These are phyloP conservation scores for Junco hyemalis DNA, from an alignment of 2,113 vertebrate genomes.

Conservation along the genomic window DNA sequence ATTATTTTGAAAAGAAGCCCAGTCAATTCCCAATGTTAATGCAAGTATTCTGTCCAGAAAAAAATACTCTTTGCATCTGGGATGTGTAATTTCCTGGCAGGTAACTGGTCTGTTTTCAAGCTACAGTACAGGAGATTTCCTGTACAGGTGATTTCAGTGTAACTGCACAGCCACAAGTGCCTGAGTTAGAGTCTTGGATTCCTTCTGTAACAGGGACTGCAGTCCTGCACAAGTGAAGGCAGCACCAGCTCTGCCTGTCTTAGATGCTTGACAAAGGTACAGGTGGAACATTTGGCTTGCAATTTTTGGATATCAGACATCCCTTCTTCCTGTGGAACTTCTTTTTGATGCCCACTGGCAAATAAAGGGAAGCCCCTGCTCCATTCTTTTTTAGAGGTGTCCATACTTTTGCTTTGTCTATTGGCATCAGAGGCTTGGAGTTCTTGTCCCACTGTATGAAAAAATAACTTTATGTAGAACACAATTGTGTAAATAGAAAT, in stretches of 20 bases:
- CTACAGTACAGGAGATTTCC: background rate
- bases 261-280: background rate
- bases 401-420: background rate
- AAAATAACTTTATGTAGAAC: background rate
- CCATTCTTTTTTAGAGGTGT: background rate
- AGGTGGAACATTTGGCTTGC: background rate
- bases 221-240: background rate
- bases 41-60: background rate
- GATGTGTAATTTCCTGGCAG: background rate
- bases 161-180: background rate
- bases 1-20: background rate
- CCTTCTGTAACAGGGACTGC: background rate
- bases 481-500: background rate
- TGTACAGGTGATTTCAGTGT: background rate
- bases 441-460: background rate
- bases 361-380: background rate
- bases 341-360: accelerated
- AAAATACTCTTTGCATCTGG: background rate
- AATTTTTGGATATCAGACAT: background rate
- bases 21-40: background rate
- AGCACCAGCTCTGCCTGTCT: background rate
- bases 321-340: background rate
- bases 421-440: background rate
- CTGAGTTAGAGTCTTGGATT: background rate
- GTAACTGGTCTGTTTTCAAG: background rate